Base-by-base conservation (phyloP, 2,113 vertebrate genomes). In the Solea solea region DNA sequence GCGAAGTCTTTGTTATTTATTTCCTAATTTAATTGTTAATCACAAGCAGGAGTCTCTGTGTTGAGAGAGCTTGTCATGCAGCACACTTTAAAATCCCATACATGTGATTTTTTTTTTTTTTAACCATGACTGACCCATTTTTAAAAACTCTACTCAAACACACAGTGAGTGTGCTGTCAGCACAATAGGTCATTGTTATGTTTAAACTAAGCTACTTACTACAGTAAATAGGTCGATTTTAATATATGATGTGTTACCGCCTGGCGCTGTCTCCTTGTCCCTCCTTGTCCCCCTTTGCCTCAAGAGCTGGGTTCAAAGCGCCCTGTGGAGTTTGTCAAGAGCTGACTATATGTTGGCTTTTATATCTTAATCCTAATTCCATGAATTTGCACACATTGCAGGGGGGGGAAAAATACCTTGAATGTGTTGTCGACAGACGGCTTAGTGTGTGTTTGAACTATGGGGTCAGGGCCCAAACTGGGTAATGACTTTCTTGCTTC, bases 141-240 rank as follows among this genome's bases (percentile, higher is more conserved):
- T 13, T 48, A 14, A 84, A 74, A 72, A 40, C 55, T 74, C 62
- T 39, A 81, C 83, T 90, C 68, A 85, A 86, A 88, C 4, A 72
- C 72, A 78, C 83, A 80, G 51, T 66, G 64, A 50, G 66, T 82
- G 72, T 40, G 56, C 57, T 74, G 72, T 66, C 65, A 55, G 34
- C 78, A 92, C 88, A 92, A 84, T 80, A 74, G 76, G 57, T 78
- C 69, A 78, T 90, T 90, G 86, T 91, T 75, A 44, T 64, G 45
- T 63, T 58, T 21, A 21, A 21, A 2, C 15, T 90, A 90, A 91
- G 85, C 87, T 75, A 63, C 89, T 91, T 91, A 87, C 52, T 74
- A 73, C 63, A 80, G 72, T 85, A 86, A 90, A 87, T 81, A 80
- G 83, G 87, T 72, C 69, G 53, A 81, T 1, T 72, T 66, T 76